Conservation (phyloP, 2,113 vertebrate genomes). For the Pholis gunnellus region DNA sequence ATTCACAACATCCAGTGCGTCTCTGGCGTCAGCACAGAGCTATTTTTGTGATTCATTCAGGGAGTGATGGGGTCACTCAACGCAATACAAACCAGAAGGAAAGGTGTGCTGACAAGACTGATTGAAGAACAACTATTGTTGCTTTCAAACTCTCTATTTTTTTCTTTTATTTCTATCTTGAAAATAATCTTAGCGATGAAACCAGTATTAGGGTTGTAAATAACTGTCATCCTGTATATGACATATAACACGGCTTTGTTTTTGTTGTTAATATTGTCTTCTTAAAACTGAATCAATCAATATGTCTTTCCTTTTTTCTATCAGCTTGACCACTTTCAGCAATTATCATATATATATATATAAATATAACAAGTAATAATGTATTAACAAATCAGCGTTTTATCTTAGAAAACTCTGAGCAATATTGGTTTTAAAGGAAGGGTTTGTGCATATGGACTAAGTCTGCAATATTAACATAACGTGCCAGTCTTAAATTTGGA, state of each 20-base stretch:
- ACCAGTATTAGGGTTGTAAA: conserved; percentile 88
- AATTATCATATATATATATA: conserved; percentile 86
- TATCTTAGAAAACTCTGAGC: conserved; percentile 92
- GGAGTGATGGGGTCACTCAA: conserved; percentile 92
- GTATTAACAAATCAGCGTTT: conserved; percentile 87
- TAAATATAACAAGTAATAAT: conserved; percentile 84
- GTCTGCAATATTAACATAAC: conserved; percentile 95
- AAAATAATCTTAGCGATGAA: conserved; percentile 64
- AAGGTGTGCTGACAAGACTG: conserved; percentile 83
- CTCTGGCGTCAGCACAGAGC: conserved; percentile 74
- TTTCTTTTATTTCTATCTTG: conserved; percentile 66
- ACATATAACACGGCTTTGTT: conserved; percentile 74
- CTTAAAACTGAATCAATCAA: conserved; percentile 86
- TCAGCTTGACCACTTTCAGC: conserved; percentile 96
- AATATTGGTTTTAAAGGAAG: conserved; percentile 92
- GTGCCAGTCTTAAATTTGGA: conserved; percentile 88
- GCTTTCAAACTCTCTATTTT: conserved; percentile 70
- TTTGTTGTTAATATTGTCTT: conserved; percentile 87
- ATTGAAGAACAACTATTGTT: conserved; percentile 76
- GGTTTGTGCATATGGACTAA: conserved; percentile 92
- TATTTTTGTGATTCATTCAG: conserved; percentile 91
- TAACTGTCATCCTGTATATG: conserved; percentile 83
- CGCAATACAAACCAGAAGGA: conserved; percentile 92
- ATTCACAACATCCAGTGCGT: conserved; percentile 93
- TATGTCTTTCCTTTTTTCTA: conserved; percentile 88